Conservation (phyloP, 2,797 vertebrate genomes). For the Hybognathus amarus region DNA sequence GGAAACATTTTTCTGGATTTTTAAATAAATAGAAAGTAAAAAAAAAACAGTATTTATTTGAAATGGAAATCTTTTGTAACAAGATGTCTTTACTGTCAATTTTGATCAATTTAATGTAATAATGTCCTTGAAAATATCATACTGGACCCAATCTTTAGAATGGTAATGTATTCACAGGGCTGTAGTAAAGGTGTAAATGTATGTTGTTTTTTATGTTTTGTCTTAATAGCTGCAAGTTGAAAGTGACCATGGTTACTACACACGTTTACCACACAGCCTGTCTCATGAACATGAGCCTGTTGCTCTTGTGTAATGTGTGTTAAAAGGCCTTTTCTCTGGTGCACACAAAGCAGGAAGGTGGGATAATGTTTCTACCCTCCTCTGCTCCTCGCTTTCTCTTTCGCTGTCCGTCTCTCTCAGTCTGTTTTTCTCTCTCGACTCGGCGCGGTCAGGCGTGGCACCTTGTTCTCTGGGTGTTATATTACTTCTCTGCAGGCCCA, state of each 20-base stretch:
- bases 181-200: too few relatives aligned
- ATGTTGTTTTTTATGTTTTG: not conserved
- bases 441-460: conserved; percentile 56
- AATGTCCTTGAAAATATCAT: too few relatives aligned
- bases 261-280: not conserved
- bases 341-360: conserved; percentile 50
- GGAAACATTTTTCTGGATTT: too few relatives aligned
- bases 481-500: conserved; percentile 47
- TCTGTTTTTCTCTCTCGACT: conserved; percentile 31
- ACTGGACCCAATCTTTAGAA: too few relatives aligned
- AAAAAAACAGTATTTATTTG: too few relatives aligned
- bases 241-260: conserved; percentile 25
- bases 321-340: conserved; percentile 52
- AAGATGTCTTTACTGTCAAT: not conserved
- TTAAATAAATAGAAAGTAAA: too few relatives aligned
- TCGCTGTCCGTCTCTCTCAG: not conserved
- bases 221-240: not conserved
- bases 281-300: conserved; percentile 25
- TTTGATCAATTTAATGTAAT: too few relatives aligned
- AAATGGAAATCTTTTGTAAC: not conserved
- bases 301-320: conserved; percentile 43
- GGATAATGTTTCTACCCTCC: conserved; percentile 53
- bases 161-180: too few relatives aligned
- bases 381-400: conserved; percentile 17
- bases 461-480: conserved; percentile 55